A percentile compares a stretch with the other conserved stretches of the same genome.
These are phyloP conservation scores for Drosophila obscura DNA, from an alignment of 1,140 invertebrate genomes.

Conservation along the genomic window DNA sequence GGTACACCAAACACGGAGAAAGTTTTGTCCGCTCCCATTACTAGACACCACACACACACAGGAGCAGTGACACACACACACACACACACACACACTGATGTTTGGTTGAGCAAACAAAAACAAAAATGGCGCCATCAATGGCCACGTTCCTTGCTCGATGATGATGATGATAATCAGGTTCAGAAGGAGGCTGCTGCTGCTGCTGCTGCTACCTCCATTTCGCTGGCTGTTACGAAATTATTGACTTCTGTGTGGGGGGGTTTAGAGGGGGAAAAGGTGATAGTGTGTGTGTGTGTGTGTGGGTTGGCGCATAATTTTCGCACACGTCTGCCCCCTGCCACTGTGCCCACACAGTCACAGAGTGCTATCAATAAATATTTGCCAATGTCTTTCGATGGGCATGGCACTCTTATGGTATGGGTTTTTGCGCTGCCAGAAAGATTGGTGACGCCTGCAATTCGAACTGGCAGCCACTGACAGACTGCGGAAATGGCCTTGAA, in stretches of 20 bases:
- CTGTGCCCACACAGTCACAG: constrained; percentile 48
- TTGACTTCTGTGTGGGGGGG: constrained; percentile 14
- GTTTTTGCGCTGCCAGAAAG: constrained; percentile 29
- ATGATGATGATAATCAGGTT: constrained; percentile 25
- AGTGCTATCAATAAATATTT: constrained; percentile 60
- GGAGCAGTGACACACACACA: constrained; percentile 17
- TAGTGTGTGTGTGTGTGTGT: neutral
- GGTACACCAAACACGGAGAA: constrained; percentile 14
- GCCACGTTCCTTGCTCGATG: constrained; percentile 23
- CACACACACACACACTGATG: constrained; percentile 29
- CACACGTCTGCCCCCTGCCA: constrained; percentile 27
- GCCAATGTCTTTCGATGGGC: constrained; percentile 32
- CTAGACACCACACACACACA: constrained; percentile 39
- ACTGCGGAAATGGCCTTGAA: constrained; percentile 2
- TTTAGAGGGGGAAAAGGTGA: neutral
- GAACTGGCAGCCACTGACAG: constrained; percentile 52
- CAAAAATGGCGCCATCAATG: constrained; percentile 79
- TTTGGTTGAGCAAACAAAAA: constrained; percentile 67
- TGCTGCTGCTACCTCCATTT: neutral
- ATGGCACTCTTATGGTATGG: constrained; percentile 1
- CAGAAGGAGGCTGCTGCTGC: constrained; percentile 6
- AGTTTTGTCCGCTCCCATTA: constrained; percentile 79
- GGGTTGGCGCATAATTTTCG: constrained; percentile 48
- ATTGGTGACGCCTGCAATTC: constrained; percentile 50
- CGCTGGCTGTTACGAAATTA: constrained; percentile 48